Conservation (phyloP, 2,113 vertebrate species). For the Syngnathus typhle region DNA sequence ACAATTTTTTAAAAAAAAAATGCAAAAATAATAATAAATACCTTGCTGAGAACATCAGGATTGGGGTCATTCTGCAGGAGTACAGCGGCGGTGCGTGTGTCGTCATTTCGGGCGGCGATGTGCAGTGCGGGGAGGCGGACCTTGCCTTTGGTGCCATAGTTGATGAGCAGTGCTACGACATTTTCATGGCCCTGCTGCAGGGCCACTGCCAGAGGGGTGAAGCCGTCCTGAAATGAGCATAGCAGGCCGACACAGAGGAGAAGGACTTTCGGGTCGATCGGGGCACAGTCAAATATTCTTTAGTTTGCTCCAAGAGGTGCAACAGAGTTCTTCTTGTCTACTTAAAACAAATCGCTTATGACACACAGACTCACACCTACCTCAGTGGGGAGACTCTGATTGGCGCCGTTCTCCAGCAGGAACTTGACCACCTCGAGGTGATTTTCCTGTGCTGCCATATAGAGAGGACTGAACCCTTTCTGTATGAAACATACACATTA, state of each 20-base stretch:
- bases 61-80: constrained; percentile 97
- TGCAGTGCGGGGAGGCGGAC: constrained; percentile 93
- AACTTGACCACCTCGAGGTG: constrained; percentile 98
- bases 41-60: constrained; percentile 94
- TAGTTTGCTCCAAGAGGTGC: neutral
- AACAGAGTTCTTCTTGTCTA: neutral
- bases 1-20: too few relatives aligned
- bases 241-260: neutral
- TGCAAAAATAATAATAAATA: constrained; percentile 26
- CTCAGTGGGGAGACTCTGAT: constrained; percentile 95
- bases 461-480: constrained; percentile 98
- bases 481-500: constrained; percentile 51
- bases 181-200: constrained; percentile 97
- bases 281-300: neutral
- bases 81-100: constrained; percentile 90
- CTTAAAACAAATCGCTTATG: too few relatives aligned
- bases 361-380: constrained; percentile 53
- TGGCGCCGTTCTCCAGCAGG: constrained; percentile 92
- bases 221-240: constrained; percentile 80
- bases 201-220: constrained; percentile 91
- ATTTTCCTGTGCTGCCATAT: constrained; percentile 98
- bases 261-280: neutral
- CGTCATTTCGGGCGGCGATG: constrained; percentile 92
- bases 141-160: constrained; percentile 93
- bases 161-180: constrained; percentile 92